A percentile compares a stretch with the other conserved stretches of the same genome.
Evolutionary conservation across 2,888 invertebrate species (phyloP).

Genomic region (Matsumyia berberina): DNA sequence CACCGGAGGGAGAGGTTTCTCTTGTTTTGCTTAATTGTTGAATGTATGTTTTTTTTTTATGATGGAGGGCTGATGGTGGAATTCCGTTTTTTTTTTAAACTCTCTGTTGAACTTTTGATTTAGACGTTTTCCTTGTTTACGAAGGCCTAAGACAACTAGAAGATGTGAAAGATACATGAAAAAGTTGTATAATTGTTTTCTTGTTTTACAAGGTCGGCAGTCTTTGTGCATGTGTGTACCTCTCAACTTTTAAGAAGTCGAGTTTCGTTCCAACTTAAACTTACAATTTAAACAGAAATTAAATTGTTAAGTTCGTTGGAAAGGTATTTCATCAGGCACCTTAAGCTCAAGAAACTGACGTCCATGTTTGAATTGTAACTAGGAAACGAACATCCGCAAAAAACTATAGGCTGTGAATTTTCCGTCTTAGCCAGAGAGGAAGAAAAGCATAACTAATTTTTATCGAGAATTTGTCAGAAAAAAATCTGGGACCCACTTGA

Average conservation of each 20-base stretch:
- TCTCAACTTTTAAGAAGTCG: neutral
- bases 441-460: too few relatives aligned
- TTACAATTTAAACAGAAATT: too few relatives aligned
- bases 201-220: neutral
- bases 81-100: neutral
- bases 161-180: neutral
- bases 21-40: conserved; percentile 35
- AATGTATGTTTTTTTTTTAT: neutral
- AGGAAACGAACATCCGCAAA: too few relatives aligned
- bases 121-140: neutral
- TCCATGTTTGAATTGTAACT: too few relatives aligned
- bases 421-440: too few relatives aligned
- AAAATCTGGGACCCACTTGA: too few relatives aligned
- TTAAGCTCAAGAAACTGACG: too few relatives aligned
- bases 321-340: too few relatives aligned
- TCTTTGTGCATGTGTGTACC: neutral
- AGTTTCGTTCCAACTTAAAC: too few relatives aligned
- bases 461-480: too few relatives aligned
- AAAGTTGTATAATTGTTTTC: neutral
- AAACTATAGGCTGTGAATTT: too few relatives aligned
- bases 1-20: neutral
- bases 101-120: neutral
- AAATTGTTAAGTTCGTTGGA: too few relatives aligned
- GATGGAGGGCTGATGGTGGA: neutral
- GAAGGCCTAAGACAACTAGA: neutral